Conservation (phyloP, 2,797 vertebrate genomes). For the Ctenosaura bakeri region DNA sequence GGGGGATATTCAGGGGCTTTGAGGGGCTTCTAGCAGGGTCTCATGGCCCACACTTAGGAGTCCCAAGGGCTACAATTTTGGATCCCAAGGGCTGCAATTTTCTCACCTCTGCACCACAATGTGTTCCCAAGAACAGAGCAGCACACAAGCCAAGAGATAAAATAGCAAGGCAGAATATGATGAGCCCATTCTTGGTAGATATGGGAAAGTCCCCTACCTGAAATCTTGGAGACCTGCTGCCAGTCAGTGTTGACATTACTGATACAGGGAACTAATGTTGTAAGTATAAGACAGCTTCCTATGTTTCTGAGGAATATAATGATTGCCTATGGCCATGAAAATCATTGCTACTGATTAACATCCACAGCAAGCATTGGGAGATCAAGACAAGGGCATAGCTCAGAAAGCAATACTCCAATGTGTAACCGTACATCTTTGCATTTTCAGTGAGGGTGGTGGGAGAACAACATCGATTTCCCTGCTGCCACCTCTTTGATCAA, state of each 20-base stretch:
- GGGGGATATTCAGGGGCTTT: too few species aligned
- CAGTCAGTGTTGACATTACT: not conserved
- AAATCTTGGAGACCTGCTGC: not conserved
- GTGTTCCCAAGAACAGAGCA: conserved; percentile 67
- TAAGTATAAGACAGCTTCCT: not conserved
- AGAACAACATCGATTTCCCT: conserved; percentile 80
- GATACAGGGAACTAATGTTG: not conserved
- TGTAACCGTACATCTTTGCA: conserved; percentile 81
- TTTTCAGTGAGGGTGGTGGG: conserved; percentile 75
- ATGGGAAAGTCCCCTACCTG: not conserved
- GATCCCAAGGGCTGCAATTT: too few species aligned
- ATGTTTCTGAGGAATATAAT: conserved; percentile 78
- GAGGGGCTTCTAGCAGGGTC: too few species aligned
- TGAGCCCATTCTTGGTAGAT: not conserved
- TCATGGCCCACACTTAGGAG: too few species aligned
- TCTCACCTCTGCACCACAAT: conserved; percentile 49
- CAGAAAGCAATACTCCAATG: conserved; percentile 69
- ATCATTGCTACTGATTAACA: conserved; percentile 85
- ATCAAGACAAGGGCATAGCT: conserved; percentile 74
- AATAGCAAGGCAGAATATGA: conserved; percentile 50
- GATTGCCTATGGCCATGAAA: conserved; percentile 83
- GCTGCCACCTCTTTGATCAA: conserved; percentile 53
- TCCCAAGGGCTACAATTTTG: too few species aligned
- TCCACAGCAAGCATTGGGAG: conserved; percentile 74
- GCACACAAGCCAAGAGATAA: conserved; percentile 66